Evolutionary conservation across 2,113 vertebrate species (phyloP).

Genomic region (Bothrops jararaca): DNA sequence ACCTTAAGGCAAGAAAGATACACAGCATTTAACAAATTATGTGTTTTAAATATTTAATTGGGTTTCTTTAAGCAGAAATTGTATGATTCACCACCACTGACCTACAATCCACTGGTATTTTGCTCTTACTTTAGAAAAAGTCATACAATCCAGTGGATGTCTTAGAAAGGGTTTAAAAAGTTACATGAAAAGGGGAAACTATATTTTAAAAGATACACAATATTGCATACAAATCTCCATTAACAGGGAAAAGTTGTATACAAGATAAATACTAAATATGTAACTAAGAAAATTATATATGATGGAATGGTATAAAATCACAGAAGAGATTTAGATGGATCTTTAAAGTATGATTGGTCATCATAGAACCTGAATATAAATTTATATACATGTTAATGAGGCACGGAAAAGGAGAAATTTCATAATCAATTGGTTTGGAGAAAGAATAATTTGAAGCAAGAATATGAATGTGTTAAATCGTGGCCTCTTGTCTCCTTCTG

Average conservation of each 20-base stretch:
- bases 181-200: neutral
- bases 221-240: neutral
- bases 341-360: neutral
- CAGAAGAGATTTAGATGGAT: neutral
- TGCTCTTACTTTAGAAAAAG: neutral
- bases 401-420: neutral
- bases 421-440: neutral
- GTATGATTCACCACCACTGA: neutral
- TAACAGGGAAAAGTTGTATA: neutral
- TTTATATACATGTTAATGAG: neutral
- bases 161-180: neutral
- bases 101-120: neutral
- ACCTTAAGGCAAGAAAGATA: neutral
- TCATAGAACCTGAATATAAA: neutral
- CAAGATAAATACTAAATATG: neutral
- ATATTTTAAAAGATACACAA: neutral
- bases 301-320: neutral
- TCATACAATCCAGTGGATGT: neutral
- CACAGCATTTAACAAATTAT: neutral
- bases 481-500: neutral
- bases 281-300: neutral
- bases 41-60: neutral
- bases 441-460: neutral
- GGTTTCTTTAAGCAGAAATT: neutral
- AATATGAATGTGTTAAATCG: neutral